Evolutionary conservation across 2,888 invertebrate genomes (phyloP), one percentile per base, ranked within the genome.

Genomic region (Seira musarum): DNA sequence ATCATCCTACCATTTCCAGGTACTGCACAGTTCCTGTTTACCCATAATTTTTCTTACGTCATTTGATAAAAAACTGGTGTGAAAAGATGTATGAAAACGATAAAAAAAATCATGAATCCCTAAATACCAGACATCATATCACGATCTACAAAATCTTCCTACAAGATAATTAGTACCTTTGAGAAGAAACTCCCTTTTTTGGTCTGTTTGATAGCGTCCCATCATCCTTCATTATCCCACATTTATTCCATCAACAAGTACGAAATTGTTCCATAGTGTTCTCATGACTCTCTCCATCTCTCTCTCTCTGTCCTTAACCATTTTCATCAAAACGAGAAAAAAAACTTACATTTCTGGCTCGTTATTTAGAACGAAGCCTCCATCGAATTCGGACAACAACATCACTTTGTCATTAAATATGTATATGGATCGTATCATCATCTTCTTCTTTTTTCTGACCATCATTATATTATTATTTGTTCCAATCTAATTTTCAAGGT

Each of bases 131-230:
- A 68, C 61, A 75, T 76, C 69, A 61, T 69, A 69, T 77, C 77
- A 77, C 77, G 77, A 77, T 77, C 77, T 69, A 80, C 76, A 69
- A 76, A n/a, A 71, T 64, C 82, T 80, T 82, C 76, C 76, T 82
- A 82, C 82, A 82, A 82, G 80, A 82, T 82, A 82, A 82, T 82
- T 82, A 82, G 80, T 82, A 80, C 82, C 82, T 80, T 82, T 80
- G 75, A 72, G 70, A 77, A 72, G 67, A 82, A 76, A 72, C 68
- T 80, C 75, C 79, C 79, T 72, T 80, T 82, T 82, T 82, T 76
- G 80, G 82, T 76, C 57, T 72, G 63, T 80, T 73, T 80, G 73
- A 80, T 74, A 61, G 80, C 72, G 25, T 77, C 77, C 70, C 70
- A 77, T 77, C 77, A 70, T 77, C 65, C 77, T 77, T 77, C 77